Base-by-base conservation (phyloP, 2,888 invertebrate species). In the Sinhomidia bicolor region DNA sequence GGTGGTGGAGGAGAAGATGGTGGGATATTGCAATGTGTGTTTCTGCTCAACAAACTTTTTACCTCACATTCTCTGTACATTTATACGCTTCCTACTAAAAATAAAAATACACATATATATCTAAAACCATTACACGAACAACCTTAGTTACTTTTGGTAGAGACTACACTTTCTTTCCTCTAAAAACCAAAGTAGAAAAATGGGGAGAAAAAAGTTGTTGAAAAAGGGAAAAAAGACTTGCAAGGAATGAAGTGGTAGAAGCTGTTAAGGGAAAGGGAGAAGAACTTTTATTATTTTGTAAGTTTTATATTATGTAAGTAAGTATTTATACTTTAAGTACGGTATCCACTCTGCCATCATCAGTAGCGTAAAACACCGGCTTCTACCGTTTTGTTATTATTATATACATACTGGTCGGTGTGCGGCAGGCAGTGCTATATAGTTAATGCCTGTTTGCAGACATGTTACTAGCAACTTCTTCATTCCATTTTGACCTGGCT, bases 161-260 rank as follows among this genome's bases (percentile, higher is more conserved):
- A 32, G 68, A 41, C 17, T 68, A 76, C 76, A n/a, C n/a, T 76
- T 76, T 36, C 44, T 74, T 57, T 79, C 44, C 41, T 47, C 62
- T 81, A 65, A 81, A 81, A 65, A n/a, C 81, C 65, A 81, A 81
- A 81, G 81, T 81, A 81, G 47, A 65, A 65, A 81, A 51, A 51
- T n/a, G n/a, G 51, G 10, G 17, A 41, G 68, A 71, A 20, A 60
- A 82, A 82, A 71, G 68, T 82, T 82, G 68, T 54, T 20, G 41
- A 51, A 57, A 44, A 51, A 10, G 20, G 29, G 51, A 17, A 47
- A 54, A 47, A 71, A 71, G 3, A n/a, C 51, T 74, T 74, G 20
- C 14, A n/a, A 29, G 29, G 44, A 71, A 71, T 65, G n/a, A 26
- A 65, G 62, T 65, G 32, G 62, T 60, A 68, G 32, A 32, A 6